Base-by-base conservation (phyloP, 2,797 vertebrate species). In the Anabas testudineus region DNA sequence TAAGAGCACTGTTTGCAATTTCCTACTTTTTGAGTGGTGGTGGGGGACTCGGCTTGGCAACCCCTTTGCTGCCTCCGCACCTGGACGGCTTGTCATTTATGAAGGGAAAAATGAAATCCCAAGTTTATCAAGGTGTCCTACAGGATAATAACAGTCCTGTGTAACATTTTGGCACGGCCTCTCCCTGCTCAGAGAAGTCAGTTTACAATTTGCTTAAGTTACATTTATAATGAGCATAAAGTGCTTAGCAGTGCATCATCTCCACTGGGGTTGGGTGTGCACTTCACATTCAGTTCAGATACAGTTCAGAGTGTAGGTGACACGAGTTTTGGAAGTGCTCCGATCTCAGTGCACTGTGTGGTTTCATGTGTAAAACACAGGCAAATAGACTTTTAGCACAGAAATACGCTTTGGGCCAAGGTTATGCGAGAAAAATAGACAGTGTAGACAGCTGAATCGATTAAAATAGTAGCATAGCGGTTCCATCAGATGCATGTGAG, bases 131-230 rank as follows among this genome's bases (percentile, higher is more conserved):
- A 30, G 28, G 6, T 30, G 30, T 30, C 28, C n/a, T n/a, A 41
- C 28, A 19, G 15, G 5, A 46, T 55, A 28, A 45, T 48, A 18
- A n/a, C n/a, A 56, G 21, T 52, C 52, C 47, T 62, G 19, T 32
- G 18, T 56, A 18, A 65, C 19, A 49, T 54, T 60, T 54, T 69
- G 67, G 34, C 49, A 19, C 1, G 7, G 19, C 13, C 13, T 60
- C 34, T 56, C 4, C 63, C 10, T 36, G 16, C 30, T 49, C 65
- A 34, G 41, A 46, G 10, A 14, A n/a, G 28, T 37, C 52, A 4
- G 14, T 39, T 51, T 14, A 32, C 36, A 43, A 34, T 73, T 74
- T 71, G 34, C 53, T 65, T 57, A 53, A 34, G 26, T 12, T 53
- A 32, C 43, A 48, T 39, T 65, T 48, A 16, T 4, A 71, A 67